Evolutionary conservation across 2,797 vertebrate species (phyloP), one percentile per base, ranked within the genome.

Genomic region (Pangasius larnaudii): DNA sequence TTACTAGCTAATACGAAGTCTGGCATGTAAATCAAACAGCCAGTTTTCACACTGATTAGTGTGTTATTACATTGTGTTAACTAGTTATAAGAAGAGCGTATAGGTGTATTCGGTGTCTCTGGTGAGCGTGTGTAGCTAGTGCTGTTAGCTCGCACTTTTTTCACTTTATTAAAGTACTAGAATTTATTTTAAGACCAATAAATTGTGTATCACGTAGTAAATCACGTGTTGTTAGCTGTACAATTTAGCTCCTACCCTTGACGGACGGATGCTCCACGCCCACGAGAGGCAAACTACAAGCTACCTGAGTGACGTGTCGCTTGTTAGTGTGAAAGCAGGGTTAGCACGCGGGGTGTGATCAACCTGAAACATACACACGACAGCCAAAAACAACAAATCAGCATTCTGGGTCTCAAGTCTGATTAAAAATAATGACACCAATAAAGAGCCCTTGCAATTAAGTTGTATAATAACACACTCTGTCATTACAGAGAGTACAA

Each of bases 371-470:
- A 5, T 19, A 19, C n/a, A 19, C n/a, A 56, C 33, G n/a, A 84
- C 75, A 59, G 78, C 84, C 89, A 75, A 77, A 59, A 88, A 51
- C 53, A 85, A 86, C 84, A 90, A 85, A 88, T 80, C 51, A 27
- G 71, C 85, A 27, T 46, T 77, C 30, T 53, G 42, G n/a, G 16
- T 80, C 46, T 65, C 36, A 24, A 69, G 71, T 56, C 56, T 87
- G 61, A 30, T 87, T 86, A 58, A 78, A 85, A 78, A 42, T 49
- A 78, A 49, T 69, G 53, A 11, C n/a, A 36, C 42, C 82, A 84
- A 13, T 56, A 72, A 46, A 85, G 19, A 51, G 46, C 10, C 22
- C 14, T 18, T 51, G 63, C 10, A 53, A 53, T 69, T 33, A 36
- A 53, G n/a, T 51, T 53, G 63, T 33, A 67, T 24, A 63, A 82